phyloP scores from a whole-genome alignment of 64 coral and sea anemone genomes.

The Pachyseris speciosa region DNA sequence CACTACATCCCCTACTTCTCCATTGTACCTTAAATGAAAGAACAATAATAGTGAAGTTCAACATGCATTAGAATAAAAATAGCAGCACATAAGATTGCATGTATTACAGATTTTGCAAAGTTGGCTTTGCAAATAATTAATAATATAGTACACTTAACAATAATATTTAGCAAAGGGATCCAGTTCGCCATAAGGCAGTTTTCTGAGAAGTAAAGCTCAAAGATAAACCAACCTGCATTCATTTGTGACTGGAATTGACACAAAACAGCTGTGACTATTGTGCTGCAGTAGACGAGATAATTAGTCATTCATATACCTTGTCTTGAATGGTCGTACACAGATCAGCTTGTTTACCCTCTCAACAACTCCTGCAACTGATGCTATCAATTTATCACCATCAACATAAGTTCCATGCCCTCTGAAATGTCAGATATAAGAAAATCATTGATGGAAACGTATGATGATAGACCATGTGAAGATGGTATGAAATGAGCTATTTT shows the following conservation, averaged over 20 bases:
- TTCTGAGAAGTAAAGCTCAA: no score
- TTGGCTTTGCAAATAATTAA: no score
- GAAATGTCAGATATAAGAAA: background rate
- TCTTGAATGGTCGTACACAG: constrained; percentile 91
- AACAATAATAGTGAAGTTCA: background rate
- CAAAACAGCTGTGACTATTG: no score
- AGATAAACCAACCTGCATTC: background rate
- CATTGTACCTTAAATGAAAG: constrained; percentile 85
- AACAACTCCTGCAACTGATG: constrained; percentile 91
- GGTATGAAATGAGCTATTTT: no score
- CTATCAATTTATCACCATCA: constrained; percentile 92
- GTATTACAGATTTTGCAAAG: no score
- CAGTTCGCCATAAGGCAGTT: no score
- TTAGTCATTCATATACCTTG: constrained; percentile 88
- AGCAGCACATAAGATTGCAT: no score
- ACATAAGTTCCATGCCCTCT: constrained; percentile 97
- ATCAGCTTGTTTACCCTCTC: constrained; percentile 98
- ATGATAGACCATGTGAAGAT: background rate
- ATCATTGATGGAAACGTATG: background rate
- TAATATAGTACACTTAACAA: no score
- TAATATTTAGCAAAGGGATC: no score
- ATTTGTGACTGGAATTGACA: no score
- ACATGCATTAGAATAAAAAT: background rate
- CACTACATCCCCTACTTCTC: constrained; percentile 97
- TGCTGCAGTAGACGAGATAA: no score